Conservation (phyloP, 2,797 vertebrate species). For the Limosa lapponica region DNA sequence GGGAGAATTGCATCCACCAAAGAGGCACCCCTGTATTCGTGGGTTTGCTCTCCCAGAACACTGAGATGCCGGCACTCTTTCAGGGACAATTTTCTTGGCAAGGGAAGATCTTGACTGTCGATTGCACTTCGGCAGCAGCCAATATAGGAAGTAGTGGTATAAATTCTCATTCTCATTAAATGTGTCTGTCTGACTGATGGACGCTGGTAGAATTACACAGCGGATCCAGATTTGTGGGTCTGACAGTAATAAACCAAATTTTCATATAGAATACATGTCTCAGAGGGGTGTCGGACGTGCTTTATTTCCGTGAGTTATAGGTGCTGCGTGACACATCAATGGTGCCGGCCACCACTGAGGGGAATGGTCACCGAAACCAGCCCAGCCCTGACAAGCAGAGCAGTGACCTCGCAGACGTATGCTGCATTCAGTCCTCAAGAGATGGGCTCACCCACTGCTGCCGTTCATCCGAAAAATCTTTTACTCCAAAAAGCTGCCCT, state of each 20-base stretch:
- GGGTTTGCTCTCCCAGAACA: neutral
- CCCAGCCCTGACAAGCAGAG: neutral
- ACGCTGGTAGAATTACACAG: constrained; percentile 79
- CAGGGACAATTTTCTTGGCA: constrained; percentile 64
- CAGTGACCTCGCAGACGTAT: neutral
- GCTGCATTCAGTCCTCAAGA: neutral
- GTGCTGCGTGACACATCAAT: constrained; percentile 53
- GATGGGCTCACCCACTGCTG: neutral
- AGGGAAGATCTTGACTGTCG: constrained; percentile 33
- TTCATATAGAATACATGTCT: constrained; percentile 85
- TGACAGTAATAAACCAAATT: constrained; percentile 84
- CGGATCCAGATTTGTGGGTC: constrained; percentile 81
- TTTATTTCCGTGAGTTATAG: constrained; percentile 82
- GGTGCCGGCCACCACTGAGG: constrained; percentile 37
- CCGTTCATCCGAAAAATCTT: neutral
- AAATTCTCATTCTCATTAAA: constrained; percentile 81
- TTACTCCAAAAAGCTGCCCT: neutral
- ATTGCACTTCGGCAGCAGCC: constrained; percentile 63
- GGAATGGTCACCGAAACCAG: constrained; percentile 7
- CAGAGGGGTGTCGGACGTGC: constrained; percentile 67
- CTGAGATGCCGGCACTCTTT: neutral
- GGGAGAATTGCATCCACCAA: neutral
- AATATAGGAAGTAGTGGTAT: constrained; percentile 70
- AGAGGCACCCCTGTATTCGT: neutral
- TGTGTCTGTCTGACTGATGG: constrained; percentile 82